A percentile compares a stretch with the other conserved stretches of the same genome.
These are phyloP conservation scores for Neodontobutis hainanensis DNA, from an alignment of 2,113 vertebrate species.

Conservation along the genomic window DNA sequence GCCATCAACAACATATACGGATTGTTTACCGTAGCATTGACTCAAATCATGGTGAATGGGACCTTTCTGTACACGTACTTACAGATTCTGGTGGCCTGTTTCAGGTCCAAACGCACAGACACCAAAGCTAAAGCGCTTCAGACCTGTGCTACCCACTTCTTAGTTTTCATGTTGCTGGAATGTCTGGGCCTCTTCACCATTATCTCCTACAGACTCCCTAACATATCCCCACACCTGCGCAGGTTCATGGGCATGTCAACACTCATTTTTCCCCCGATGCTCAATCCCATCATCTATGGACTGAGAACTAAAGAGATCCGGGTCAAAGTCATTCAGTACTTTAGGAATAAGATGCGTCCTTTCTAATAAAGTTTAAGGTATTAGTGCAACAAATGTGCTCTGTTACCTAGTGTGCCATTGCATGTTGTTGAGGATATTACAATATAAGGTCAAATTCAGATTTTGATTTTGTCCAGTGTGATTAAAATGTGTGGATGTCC, in stretches of 20 bases:
- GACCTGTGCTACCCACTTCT: conserved; percentile 76
- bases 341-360: conserved; percentile 24
- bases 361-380: not conserved
- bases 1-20: conserved; percentile 75
- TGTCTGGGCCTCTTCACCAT: conserved; percentile 75
- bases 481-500: no score
- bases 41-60: conserved; percentile 44
- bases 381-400: no score
- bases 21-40: not conserved
- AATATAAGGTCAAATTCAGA: no score
- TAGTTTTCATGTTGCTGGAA: conserved; percentile 72
- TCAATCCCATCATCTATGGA: conserved; percentile 80
- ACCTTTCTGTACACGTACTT: conserved; percentile 71
- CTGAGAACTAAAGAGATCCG: conserved; percentile 77
- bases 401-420: no score
- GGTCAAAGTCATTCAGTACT: conserved; percentile 35
- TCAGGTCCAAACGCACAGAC: conserved; percentile 63
- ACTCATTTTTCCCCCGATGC: conserved; percentile 70
- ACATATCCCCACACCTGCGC: conserved; percentile 56
- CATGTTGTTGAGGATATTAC: no score
- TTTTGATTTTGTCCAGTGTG: no score
- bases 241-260: conserved; percentile 63
- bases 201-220: conserved; percentile 70
- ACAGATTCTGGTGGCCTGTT: conserved; percentile 73
- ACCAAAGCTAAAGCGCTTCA: conserved; percentile 76